Conservation (phyloP, 2,797 vertebrate species). For the Euphonia xanthogaster region DNA sequence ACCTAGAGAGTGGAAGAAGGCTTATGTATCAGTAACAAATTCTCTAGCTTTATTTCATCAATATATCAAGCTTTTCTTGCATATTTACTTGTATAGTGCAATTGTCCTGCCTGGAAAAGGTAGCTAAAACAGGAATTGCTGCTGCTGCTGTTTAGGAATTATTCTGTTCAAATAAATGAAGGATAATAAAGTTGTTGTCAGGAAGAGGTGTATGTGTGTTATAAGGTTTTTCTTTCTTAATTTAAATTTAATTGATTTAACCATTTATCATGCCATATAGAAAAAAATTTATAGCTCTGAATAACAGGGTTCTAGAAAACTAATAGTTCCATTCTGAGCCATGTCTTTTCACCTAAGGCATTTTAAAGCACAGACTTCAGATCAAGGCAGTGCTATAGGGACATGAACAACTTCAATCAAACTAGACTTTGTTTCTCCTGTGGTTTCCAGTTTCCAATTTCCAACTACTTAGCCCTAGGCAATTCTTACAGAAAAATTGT, state of each 20-base stretch:
- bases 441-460: not conserved
- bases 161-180: not conserved
- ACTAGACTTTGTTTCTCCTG: accelerated
- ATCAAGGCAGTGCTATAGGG: not conserved
- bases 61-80: not conserved
- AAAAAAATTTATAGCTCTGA: not conserved
- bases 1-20: constrained; percentile 59
- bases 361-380: not conserved
- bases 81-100: not conserved
- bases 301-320: not conserved
- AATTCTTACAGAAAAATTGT: not conserved
- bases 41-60: not conserved
- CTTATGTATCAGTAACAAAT: not conserved
- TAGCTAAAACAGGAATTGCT: not conserved
- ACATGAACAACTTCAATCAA: not conserved
- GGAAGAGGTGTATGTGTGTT: not conserved
- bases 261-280: not conserved
- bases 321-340: not conserved
- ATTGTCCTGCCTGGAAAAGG: not conserved
- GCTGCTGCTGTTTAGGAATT: not conserved
- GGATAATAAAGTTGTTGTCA: not conserved
- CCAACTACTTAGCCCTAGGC: not conserved
- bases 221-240: not conserved
- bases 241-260: not conserved
- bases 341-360: not conserved